Conservation (phyloP, 2,797 vertebrate genomes). For the Craterocephalus amniculus region DNA sequence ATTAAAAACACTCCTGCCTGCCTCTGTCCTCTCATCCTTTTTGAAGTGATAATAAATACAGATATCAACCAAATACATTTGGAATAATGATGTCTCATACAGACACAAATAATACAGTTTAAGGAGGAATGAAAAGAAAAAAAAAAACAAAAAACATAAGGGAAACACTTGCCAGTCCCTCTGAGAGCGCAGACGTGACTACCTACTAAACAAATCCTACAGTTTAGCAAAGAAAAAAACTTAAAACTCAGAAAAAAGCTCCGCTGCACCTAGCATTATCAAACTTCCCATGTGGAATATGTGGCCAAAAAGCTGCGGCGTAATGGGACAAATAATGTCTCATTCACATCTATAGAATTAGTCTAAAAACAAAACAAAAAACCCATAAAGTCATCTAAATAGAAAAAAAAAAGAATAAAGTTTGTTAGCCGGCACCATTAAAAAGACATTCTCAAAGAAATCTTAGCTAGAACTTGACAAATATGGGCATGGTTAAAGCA, state of each 20-base stretch:
- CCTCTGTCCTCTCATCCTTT: constrained; percentile 78
- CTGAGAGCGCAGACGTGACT: constrained; percentile 68
- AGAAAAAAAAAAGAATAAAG: constrained; percentile 44
- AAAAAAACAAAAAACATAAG: constrained; percentile 60
- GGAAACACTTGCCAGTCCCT: constrained; percentile 67
- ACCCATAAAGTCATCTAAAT: constrained; percentile 46
- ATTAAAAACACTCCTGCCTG: constrained; percentile 75
- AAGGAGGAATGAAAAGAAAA: constrained; percentile 62
- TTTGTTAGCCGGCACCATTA: constrained; percentile 64
- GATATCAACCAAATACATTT: constrained; percentile 87
- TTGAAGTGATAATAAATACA: constrained; percentile 92
- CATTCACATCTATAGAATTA: constrained; percentile 58
- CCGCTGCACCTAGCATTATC: constrained; percentile 61
- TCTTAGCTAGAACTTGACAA: constrained; percentile 48
- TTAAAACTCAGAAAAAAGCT: constrained; percentile 71
- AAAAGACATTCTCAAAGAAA: constrained; percentile 72
- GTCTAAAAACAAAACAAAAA: constrained; percentile 31
- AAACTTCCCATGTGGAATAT: constrained; percentile 52
- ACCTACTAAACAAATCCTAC: constrained; percentile 77
- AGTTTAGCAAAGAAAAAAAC: constrained; percentile 70
- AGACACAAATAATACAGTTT: constrained; percentile 76
- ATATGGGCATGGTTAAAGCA: constrained; percentile 74
- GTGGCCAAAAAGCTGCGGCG: constrained; percentile 52
- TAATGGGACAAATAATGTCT: constrained; percentile 56
- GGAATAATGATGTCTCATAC: constrained; percentile 87